Conservation (phyloP, 53 echinoderm and acorn worm genomes). For the Hippasteria phrygiana region DNA sequence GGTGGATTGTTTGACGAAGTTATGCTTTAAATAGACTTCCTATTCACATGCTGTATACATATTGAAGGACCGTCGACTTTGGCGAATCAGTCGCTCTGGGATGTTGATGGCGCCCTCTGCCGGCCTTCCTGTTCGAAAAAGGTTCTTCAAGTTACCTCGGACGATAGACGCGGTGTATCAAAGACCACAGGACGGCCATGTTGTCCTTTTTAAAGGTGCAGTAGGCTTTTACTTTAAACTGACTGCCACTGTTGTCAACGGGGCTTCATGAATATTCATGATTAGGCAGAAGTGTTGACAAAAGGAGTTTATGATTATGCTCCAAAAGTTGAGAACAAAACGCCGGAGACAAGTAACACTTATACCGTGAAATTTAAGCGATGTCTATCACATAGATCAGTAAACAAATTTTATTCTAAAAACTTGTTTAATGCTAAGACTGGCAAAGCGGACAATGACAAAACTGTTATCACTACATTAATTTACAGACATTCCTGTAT, state of each 20-base stretch:
- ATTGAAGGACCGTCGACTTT: slow-evolving; percentile 78
- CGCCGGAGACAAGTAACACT: no score
- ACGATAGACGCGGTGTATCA: slow-evolving; percentile 81
- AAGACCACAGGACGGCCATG: slow-evolving; percentile 72
- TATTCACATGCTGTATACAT: background rate
- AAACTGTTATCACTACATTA: no score
- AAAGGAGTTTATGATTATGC: no score
- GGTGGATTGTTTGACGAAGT: no score
- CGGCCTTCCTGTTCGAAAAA: slow-evolving; percentile 71
- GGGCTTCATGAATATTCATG: background rate
- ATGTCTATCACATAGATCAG: no score
- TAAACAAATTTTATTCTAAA: no score
- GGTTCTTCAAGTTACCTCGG: slow-evolving; percentile 74
- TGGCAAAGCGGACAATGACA: no score
- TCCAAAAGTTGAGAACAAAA: no score
- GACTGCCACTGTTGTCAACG: background rate
- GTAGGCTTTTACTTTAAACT: background rate
- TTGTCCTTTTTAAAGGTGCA: slow-evolving; percentile 80
- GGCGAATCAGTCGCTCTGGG: slow-evolving; percentile 75
- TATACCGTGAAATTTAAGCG: no score
- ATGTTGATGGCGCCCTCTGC: slow-evolving; percentile 73
- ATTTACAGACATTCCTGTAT: no score
- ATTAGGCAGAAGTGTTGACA: background rate
- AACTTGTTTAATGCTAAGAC: no score
- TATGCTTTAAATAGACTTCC: background rate